Percentiles rank a stretch among this genome's conserved stretches.
Evolutionary conservation across 2,113 vertebrate genomes (phyloP).

Genomic region (Prolemur simus): DNA sequence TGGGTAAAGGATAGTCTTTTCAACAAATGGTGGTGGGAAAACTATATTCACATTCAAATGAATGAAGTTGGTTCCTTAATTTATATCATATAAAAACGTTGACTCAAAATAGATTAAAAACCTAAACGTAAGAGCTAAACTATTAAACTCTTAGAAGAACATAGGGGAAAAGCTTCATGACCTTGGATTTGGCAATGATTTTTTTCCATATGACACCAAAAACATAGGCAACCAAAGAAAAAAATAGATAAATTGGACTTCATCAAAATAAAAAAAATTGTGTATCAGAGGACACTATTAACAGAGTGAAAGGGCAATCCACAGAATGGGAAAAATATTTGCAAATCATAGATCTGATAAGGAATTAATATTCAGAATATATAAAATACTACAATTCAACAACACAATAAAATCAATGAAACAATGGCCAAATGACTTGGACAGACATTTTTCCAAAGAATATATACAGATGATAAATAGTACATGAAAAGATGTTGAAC

Average conservation of each 20-base stretch:
- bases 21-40: background rate
- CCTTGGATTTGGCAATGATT: background rate
- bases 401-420: background rate
- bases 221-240: background rate
- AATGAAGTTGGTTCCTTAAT: background rate
- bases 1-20: background rate
- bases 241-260: background rate
- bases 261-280: background rate
- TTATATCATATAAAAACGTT: background rate
- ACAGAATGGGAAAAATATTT: background rate
- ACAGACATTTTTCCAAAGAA: background rate
- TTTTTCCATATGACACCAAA: background rate
- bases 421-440: background rate
- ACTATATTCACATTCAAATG: background rate
- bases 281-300: background rate
- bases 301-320: background rate
- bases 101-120: background rate
- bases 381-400: background rate
- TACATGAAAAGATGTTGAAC: background rate
- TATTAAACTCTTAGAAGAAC: background rate
- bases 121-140: background rate
- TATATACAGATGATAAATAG: background rate
- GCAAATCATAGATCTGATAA: background rate
- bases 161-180: background rate
- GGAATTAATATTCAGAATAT: background rate